Base-by-base conservation (phyloP, 2,888 invertebrate species). In the Perizoma affinitatum region DNA sequence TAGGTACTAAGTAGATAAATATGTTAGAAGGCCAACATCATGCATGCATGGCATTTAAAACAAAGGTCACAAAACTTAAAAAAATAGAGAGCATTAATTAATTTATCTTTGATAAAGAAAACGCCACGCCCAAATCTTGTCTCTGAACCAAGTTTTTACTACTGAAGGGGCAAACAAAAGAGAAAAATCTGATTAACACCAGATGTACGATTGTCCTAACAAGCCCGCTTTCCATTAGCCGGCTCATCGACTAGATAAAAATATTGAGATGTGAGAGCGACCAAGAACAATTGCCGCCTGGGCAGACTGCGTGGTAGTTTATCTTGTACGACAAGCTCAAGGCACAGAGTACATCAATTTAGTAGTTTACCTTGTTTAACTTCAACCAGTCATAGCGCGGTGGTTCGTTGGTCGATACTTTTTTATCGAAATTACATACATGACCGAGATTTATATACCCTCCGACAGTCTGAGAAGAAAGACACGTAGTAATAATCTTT, bases 191-290 rank as follows among this genome's bases (percentile, higher is more conserved):
- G 45, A 61, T 61, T 53, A 58, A 55, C 58, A 34, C 22, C 49
- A 53, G 49, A 52, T 51, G 43, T 47, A 43, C 36, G 41, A 61
- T 54, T 45, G 52, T 52, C 60, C 54, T 47, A 38, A 66, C 60
- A 58, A 61, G 45, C 56, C 46, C 52, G 58, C 63, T 65, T 63
- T 68, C 61, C 58, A 65, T 63, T 68, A 66, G 44, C 47, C 41
- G 49, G 45, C 63, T 62, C 62, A 47, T 34, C 44, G 46, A 41
- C 58, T 47, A 49, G 58, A 51, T 63, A 51, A 22, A 22, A 22
- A 22, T 49, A 64, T 66, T 33, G 53, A 59, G 61, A 63, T 59
- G 63, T 60, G 54, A 61, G 59, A 56, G 59, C 56, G 57, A 61
- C 47, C 58, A 54, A 57, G 49, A 59, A 61, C 53, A 54, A 61